phyloP scores from a whole-genome alignment of 2,888 invertebrate genomes.

The Calameuta filiformis region DNA sequence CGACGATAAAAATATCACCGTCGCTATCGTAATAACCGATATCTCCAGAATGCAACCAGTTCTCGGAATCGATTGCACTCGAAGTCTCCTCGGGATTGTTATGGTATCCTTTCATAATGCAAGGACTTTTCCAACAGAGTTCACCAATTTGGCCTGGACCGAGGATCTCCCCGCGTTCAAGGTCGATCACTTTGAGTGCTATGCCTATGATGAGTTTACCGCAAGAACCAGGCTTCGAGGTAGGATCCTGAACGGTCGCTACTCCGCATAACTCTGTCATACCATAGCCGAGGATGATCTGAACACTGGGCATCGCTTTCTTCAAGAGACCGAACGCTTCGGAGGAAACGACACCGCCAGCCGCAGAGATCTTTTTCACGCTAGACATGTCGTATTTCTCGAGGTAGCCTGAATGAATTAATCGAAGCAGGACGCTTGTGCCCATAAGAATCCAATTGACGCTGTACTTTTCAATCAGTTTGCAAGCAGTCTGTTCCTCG shows the following conservation, averaged over 20 bases:
- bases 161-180: conserved; percentile 27
- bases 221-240: conserved; percentile 40
- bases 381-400: conserved; percentile 36
- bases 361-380: conserved; percentile 24
- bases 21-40: conserved; percentile 50
- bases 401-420: conserved; percentile 25
- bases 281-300: conserved; percentile 40
- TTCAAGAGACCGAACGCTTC: conserved; percentile 27
- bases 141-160: conserved; percentile 42
- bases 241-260: conserved; percentile 21
- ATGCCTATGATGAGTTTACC: conserved; percentile 35
- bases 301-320: conserved; percentile 22
- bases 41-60: conserved; percentile 61
- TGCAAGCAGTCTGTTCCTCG: conserved; percentile 39
- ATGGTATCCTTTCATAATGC: conserved; percentile 42
- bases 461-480: conserved; percentile 52
- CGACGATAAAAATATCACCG: conserved; percentile 50
- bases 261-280: conserved; percentile 47
- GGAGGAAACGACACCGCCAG: conserved; percentile 34
- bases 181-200: conserved; percentile 44
- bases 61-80: conserved; percentile 32
- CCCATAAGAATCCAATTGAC: conserved; percentile 34
- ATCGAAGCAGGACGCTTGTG: conserved; percentile 37
- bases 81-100: conserved; percentile 42
- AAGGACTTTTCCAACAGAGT: background rate